These are phyloP conservation scores for Otolemur crassicaudatus DNA, from an alignment of 2,797 vertebrate genomes.

Conservation along the genomic window DNA sequence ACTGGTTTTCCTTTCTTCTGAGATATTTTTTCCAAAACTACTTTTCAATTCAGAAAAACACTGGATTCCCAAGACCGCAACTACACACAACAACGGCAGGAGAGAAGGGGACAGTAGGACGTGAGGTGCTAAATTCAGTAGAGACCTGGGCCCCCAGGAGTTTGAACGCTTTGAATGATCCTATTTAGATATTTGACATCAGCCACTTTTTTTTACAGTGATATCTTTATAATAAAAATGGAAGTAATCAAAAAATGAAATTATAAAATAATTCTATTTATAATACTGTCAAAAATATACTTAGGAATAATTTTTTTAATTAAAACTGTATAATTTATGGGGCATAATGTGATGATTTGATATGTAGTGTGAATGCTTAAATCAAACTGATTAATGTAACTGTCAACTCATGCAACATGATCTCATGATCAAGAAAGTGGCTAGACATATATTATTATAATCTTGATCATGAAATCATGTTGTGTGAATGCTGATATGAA, in stretches of 20 bases:
- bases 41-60: background rate
- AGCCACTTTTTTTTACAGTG: background rate
- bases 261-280: too few relatives aligned
- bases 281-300: too few relatives aligned
- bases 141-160: background rate
- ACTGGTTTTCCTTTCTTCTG: background rate
- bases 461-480: conserved; percentile 3
- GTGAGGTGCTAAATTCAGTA: background rate
- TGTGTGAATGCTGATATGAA: background rate
- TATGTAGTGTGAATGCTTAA: too few relatives aligned
- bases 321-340: too few relatives aligned
- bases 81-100: background rate
- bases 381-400: too few relatives aligned
- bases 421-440: too few relatives aligned
- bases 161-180: background rate
- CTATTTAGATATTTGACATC: background rate
- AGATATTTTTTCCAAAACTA: background rate
- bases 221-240: too few relatives aligned
- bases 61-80: background rate
- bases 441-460: too few relatives aligned
- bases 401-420: too few relatives aligned
- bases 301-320: too few relatives aligned
- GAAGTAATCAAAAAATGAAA: too few relatives aligned
- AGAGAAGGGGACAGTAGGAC: background rate
- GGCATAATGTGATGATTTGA: too few relatives aligned